These are phyloP conservation scores for Schizopygopsis pylzovi DNA, from an alignment of 2,797 vertebrate species.

Conservation along the genomic window DNA sequence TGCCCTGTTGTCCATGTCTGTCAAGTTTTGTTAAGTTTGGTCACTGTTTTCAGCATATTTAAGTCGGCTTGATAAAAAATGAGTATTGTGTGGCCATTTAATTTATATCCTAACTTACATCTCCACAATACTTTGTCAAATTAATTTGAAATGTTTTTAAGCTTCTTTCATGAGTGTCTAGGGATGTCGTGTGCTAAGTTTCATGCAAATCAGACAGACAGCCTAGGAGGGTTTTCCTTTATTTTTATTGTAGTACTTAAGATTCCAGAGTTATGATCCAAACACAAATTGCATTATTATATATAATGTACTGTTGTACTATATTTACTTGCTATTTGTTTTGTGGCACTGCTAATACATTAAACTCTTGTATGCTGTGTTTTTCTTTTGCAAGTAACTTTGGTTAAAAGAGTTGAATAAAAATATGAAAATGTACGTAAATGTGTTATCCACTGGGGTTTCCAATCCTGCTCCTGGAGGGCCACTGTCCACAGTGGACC, in stretches of 20 bases:
- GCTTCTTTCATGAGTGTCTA: neutral
- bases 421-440: neutral
- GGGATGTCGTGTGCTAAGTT: neutral
- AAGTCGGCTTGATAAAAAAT: neutral
- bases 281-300: too few species aligned
- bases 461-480: too few species aligned
- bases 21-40: neutral
- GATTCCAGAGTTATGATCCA: too few species aligned
- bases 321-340: neutral
- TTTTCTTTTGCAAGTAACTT: neutral
- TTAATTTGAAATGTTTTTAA: too few species aligned
- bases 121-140: neutral
- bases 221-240: too few species aligned
- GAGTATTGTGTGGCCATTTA: neutral
- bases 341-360: neutral
- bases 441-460: neutral
- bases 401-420: neutral
- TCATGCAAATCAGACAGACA: too few species aligned
- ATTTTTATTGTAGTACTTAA: too few species aligned
- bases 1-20: neutral
- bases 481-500: too few species aligned
- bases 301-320: neutral
- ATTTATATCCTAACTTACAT: neutral
- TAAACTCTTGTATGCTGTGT: neutral
- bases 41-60: neutral